Base-by-base conservation (phyloP, 2,888 invertebrate genomes). In the Resseliella maxima region DNA sequence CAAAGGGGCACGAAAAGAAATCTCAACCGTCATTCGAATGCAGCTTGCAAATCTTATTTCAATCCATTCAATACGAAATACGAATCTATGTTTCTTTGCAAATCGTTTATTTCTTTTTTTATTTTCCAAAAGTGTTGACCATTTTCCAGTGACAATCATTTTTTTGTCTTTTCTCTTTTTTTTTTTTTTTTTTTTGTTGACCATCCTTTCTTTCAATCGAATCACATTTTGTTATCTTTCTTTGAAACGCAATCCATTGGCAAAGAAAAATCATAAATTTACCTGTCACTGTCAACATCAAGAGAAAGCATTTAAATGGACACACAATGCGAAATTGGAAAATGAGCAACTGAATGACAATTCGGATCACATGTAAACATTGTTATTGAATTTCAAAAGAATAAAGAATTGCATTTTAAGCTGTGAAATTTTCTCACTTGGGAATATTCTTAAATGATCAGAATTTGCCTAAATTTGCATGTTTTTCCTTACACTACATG, bases 261-360 rank as follows among this genome's bases (percentile, higher is more conserved):
- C 5, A 50, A 21, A 50, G 50, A 2, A 3, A 12, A 31, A 72
- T 24, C 24, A 31, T 31, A 72, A 72, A 72, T 72, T 72, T 72
- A 72, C 72, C 72, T 72, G 72, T 72, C 72, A 72, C 72, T 72
- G 72, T 72, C 72, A 72, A 59, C 59, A 59, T 15, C 35, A 72
- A 31, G n/a, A 72, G 31, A 72, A 72, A 72, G 31, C 15, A 72
- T 72, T 72, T 72, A n/a, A 72, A 72, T 72, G 15, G 31, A 31
- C 1, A n/a, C n/a, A 72, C 59, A 59, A 59, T 59, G 18, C 72
- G n/a, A 72, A 3, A 59, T 12, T 24, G 59, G 31, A 31, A 59
- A 59, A 72, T 1, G 31, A 72, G 72, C 72, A 72, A 31, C n/a
- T 72, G 72, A 1, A n/a, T 35, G n/a, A 72, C 59, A 59, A 59